Evolutionary conservation across 2,888 invertebrate species (phyloP), one percentile per base, ranked within the genome.

Genomic region (Diabrotica balteata): DNA sequence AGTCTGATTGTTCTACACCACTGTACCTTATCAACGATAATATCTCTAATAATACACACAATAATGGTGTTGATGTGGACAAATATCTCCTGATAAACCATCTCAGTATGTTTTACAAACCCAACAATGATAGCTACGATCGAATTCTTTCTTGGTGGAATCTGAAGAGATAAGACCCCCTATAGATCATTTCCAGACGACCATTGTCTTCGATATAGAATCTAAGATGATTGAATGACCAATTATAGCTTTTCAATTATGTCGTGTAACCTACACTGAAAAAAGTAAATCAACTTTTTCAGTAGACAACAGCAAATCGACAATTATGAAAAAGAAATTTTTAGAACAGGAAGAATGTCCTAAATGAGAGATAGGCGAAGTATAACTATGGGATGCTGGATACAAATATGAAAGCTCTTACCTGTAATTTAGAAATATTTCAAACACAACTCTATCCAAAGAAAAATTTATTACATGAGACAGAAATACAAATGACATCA

Each of bases 11-110:
- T 32, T 4, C 47, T 47, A 47, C 47, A 44, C 8, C 52, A 46
- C 55, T 51, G 52, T 55, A 17, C 54, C 11, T 43, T 49, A 54
- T 32, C 51, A 53, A 53, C 22, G 17, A 17, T 42, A 11, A n/a
- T 57, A 10, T 47, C 17, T 10, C 17, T 32, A 32, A 61, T 46
- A 61, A n/a, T 57, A 10, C 46, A 10, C n/a, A 17, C n/a, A 32
- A 53, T 46, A 61, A 49, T 58, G 50, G 53, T 63, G 63, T 63
- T 59, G 67, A 67, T 67, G 45, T 42, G 59, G 63, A 63, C 67
- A 55, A 67, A 67, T 67, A 11, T 63, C 62, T 67, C 42, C 43
- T 50, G 63, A 67, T 63, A 54, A 8, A 32, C 61, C 11, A 46
- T 61, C 17, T 44, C 10, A 45, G 17, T 52, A 49, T 52, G 60